A percentile compares a stretch with the other conserved stretches of the same genome.
phyloP scores from a whole-genome alignment of 1,140 invertebrate species.

The Pemphigus obesinymphae region DNA sequence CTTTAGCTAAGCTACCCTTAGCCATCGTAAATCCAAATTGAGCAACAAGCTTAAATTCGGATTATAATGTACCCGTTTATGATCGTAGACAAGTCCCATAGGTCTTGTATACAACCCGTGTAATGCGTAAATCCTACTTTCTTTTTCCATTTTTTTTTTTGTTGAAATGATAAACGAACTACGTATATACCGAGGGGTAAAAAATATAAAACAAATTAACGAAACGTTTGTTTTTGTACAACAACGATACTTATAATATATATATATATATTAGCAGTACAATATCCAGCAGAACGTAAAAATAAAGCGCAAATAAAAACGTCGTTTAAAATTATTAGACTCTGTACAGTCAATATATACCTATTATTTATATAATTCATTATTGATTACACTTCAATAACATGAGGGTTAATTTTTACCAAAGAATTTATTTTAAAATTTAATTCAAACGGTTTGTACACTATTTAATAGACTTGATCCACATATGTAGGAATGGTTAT shows the following conservation, averaged over 20 bases:
- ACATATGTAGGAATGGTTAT: no score
- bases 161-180: background rate
- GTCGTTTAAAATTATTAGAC: background rate
- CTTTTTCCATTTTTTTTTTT: background rate
- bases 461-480: no score
- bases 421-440: no score
- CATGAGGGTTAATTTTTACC: background rate
- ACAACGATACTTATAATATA: background rate
- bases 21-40: conserved; percentile 34
- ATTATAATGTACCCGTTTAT: conserved; percentile 26
- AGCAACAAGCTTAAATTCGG: conserved; percentile 28
- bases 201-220: conserved; percentile 1
- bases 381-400: background rate
- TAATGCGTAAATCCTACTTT: conserved; percentile 23
- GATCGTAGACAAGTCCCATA: conserved; percentile 35
- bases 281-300: background rate
- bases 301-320: background rate
- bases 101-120: conserved; percentile 26
- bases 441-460: no score
- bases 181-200: background rate
- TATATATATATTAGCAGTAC: background rate
- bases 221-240: background rate
- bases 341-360: background rate
- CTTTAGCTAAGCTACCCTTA: conserved; percentile 21
- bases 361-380: background rate